Evolutionary conservation across 2,888 invertebrate species (phyloP).

Genomic region (Pseudolycoriella hygida): DNA sequence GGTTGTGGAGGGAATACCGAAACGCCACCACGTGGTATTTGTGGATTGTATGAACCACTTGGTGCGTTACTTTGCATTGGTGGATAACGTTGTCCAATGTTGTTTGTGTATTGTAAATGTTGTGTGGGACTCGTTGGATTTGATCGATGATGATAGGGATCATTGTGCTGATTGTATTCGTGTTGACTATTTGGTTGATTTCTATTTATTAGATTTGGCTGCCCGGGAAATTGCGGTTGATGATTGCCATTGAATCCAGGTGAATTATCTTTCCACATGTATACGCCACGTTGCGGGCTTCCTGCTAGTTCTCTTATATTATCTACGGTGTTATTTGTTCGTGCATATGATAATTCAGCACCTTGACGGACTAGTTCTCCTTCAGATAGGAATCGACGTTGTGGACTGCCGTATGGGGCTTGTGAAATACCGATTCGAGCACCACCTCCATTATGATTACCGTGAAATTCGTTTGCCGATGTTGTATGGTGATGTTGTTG

Average conservation of each 20-base stretch:
- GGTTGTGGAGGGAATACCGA: conserved; percentile 45
- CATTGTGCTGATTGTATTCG: conserved; percentile 17
- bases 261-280: conserved; percentile 64
- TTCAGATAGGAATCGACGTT: conserved; percentile 48
- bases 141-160: conserved; percentile 39
- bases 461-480: conserved; percentile 11
- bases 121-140: conserved; percentile 59
- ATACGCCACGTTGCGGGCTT: conserved; percentile 66
- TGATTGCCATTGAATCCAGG: conserved; percentile 32
- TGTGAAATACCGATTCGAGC: neutral
- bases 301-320: conserved; percentile 78
- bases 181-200: conserved; percentile 4
- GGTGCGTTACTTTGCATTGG: conserved; percentile 3
- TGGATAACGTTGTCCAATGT: conserved; percentile 16
- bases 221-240: conserved; percentile 3
- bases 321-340: conserved; percentile 62
- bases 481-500: conserved; percentile 12
- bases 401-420: conserved; percentile 4
- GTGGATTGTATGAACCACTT: conserved; percentile 33
- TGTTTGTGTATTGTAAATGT: conserved; percentile 18
- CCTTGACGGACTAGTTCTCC: conserved; percentile 59
- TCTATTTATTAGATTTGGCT: conserved; percentile 1
- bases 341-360: conserved; percentile 41
- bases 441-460: neutral
- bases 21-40: conserved; percentile 42